These are phyloP conservation scores for Ormyrus labotus DNA, from an alignment of 2,888 invertebrate genomes.

Conservation along the genomic window DNA sequence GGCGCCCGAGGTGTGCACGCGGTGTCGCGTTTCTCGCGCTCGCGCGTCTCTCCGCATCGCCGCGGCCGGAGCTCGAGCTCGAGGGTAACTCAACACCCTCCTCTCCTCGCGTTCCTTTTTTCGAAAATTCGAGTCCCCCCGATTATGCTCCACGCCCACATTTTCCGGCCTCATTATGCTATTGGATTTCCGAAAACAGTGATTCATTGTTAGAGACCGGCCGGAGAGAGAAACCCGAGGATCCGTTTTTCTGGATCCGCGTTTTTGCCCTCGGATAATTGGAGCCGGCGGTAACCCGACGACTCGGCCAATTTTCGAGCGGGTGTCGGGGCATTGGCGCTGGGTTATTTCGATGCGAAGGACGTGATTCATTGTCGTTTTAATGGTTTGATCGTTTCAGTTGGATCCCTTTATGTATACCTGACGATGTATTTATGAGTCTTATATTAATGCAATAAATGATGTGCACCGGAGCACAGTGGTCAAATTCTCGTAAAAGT, in stretches of 20 bases:
- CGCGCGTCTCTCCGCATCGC: background rate
- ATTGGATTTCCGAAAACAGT: constrained; percentile 47
- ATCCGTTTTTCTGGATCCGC: background rate
- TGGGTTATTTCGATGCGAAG: constrained; percentile 42
- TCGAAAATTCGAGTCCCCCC: constrained; percentile 12
- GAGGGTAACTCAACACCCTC: constrained; percentile 6
- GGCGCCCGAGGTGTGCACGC: background rate
- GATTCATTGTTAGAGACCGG: constrained; percentile 26
- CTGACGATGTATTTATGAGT: background rate
- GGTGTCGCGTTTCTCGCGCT: constrained; percentile 31
- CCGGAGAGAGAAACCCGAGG: too few species aligned
- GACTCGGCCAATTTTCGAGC: constrained; percentile 48
- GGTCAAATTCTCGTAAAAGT: constrained; percentile 2
- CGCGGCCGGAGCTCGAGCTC: background rate
- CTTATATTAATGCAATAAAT: background rate
- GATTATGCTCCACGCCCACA: constrained; percentile 7
- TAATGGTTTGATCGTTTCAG: constrained; percentile 30
- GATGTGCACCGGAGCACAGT: background rate
- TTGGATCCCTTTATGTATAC: background rate
- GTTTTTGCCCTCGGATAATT: constrained; percentile 21
- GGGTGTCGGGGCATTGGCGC: background rate
- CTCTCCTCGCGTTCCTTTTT: background rate
- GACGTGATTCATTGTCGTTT: constrained; percentile 39
- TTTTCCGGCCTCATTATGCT: constrained; percentile 36
- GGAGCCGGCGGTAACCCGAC: constrained; percentile 47